A percentile compares a stretch with the other conserved stretches of the same genome.
Evolutionary conservation across 37 sponge, comb jelly and placozoan genomes (phyloP).

Genomic region (Cladorhizidae sp.): DNA sequence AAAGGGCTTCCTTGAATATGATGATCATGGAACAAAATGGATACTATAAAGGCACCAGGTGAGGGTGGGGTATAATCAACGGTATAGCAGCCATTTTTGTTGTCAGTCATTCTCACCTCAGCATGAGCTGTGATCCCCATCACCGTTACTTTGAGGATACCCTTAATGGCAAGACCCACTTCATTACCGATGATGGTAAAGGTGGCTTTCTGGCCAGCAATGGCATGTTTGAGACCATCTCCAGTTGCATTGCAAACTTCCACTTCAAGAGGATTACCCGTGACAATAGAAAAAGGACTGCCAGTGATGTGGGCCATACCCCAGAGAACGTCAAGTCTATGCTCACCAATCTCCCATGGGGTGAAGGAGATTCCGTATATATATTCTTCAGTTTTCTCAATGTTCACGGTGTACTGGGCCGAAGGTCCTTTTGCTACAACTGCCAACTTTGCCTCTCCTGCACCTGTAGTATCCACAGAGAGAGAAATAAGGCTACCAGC

Average conservation of each 20-base stretch:
- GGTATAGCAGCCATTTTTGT: conserved; percentile 76
- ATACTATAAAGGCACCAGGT: conserved; percentile 74
- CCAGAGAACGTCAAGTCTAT: conserved; percentile 65
- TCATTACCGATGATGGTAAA: conserved; percentile 75
- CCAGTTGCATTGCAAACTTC: conserved; percentile 80
- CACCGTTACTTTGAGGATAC: conserved; percentile 71
- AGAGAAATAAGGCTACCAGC: conserved; percentile 68
- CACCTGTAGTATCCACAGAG: conserved; percentile 56
- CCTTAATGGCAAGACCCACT: conserved; percentile 53
- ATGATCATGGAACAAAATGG: conserved; percentile 58
- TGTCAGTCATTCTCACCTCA: conserved; percentile 64
- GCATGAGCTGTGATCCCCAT: conserved; percentile 45
- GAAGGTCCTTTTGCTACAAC: conserved; percentile 55
- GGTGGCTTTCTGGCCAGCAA: conserved; percentile 43
- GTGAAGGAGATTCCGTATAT: conserved; percentile 56
- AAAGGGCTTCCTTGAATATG: conserved; percentile 87
- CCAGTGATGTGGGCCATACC: conserved; percentile 56
- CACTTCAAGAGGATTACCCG: conserved; percentile 30
- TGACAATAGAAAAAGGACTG: conserved; percentile 55
- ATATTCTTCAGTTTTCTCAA: conserved; percentile 7
- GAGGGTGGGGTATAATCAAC: conserved; percentile 63
- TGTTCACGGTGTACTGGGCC: conserved; percentile 57
- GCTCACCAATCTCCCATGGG: conserved; percentile 75
- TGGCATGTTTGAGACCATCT: conserved; percentile 75
- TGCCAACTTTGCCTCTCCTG: conserved; percentile 61